Evolutionary conservation across 2,888 invertebrate genomes (phyloP).

Genomic region (Athalia circularis): DNA sequence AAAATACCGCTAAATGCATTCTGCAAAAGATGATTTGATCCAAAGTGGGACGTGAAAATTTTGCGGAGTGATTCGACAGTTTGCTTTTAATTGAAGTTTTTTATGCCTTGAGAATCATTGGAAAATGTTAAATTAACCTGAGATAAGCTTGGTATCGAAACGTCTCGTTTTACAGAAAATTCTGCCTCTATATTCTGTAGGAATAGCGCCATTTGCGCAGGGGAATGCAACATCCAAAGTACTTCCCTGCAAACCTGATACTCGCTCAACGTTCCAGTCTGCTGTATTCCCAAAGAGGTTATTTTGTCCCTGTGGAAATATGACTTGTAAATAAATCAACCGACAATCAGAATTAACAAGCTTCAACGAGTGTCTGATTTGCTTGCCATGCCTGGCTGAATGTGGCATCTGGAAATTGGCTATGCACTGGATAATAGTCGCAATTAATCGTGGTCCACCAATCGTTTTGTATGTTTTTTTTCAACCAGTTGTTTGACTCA

Average conservation of each 20-base stretch:
- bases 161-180: slow-evolving; percentile 60
- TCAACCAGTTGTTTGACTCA: slow-evolving; percentile 67
- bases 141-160: slow-evolving; percentile 70
- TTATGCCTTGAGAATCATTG: too few species aligned
- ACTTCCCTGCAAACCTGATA: slow-evolving; percentile 69
- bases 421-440: slow-evolving; percentile 63
- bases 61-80: too few species aligned
- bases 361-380: not conserved
- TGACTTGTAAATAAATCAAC: not conserved
- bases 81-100: too few species aligned
- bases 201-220: slow-evolving; percentile 63
- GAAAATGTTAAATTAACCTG: slow-evolving; percentile 56
- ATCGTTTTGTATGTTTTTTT: slow-evolving; percentile 70
- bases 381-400: slow-evolving; percentile 73
- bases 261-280: slow-evolving; percentile 66
- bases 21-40: slow-evolving; percentile 51
- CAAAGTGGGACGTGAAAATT: not conserved
- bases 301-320: slow-evolving; percentile 60
- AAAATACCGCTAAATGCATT: slow-evolving; percentile 66
- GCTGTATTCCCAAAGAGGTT: slow-evolving; percentile 53
- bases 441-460: slow-evolving; percentile 74
- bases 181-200: slow-evolving; percentile 53
- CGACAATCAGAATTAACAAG: too few species aligned
- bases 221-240: slow-evolving; percentile 69
- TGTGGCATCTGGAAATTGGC: slow-evolving; percentile 68